Evolutionary conservation across 2,113 vertebrate genomes (phyloP).

Genomic region (Lynx canadensis): DNA sequence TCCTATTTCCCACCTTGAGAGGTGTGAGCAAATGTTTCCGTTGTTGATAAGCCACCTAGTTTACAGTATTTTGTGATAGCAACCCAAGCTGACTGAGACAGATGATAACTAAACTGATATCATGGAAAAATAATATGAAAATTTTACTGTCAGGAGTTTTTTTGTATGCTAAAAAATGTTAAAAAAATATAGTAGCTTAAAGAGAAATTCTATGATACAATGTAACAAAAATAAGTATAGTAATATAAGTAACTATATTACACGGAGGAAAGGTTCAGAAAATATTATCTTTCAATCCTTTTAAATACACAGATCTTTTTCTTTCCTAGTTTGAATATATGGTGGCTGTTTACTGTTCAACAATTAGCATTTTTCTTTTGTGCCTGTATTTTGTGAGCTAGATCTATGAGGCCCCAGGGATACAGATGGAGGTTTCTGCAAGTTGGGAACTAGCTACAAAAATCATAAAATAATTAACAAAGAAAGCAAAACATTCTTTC

Average conservation of each 20-base stretch:
- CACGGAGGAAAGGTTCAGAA: conserved; percentile 67
- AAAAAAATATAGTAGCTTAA: conserved; percentile 54
- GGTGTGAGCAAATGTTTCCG: neutral
- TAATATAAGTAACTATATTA: conserved; percentile 72
- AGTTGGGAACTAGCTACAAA: neutral
- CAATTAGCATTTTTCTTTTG: neutral
- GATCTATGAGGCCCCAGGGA: neutral
- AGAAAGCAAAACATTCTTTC: neutral
- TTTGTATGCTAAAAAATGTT: conserved; percentile 29
- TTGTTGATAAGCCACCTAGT: neutral
- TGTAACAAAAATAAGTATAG: conserved; percentile 68
- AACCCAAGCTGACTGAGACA: neutral
- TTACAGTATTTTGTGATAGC: neutral
- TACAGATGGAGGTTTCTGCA: neutral
- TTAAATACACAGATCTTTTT: neutral
- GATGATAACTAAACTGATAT: neutral
- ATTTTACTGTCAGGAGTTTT: conserved; percentile 23
- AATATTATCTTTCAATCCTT: conserved; percentile 44
- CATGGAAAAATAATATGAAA: conserved; percentile 45
- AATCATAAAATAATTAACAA: neutral
- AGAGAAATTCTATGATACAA: conserved; percentile 58
- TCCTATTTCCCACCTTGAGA: neutral
- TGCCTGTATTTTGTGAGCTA: neutral
- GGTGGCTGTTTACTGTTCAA: neutral
- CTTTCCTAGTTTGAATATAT: neutral